Evolutionary conservation across 2,797 vertebrate species (phyloP).

Genomic region (Anniella stebbinsi): DNA sequence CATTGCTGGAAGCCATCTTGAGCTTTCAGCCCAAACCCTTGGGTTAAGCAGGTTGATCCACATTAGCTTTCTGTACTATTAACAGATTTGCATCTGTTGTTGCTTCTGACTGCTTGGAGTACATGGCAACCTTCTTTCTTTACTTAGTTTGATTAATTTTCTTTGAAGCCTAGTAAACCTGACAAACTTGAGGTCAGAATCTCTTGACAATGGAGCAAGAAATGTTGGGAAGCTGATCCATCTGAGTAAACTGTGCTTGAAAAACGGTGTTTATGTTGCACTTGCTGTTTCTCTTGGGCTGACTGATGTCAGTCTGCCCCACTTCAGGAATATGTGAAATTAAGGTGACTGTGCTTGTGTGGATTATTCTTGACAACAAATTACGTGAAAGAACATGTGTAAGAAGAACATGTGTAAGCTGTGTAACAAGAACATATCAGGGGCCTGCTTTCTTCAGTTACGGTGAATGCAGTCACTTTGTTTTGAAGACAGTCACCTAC

Average conservation of each 20-base stretch:
- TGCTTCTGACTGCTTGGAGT: neutral
- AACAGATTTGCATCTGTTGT: neutral
- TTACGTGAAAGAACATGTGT: constrained; percentile 38
- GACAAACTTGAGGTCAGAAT: neutral
- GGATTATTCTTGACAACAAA: constrained; percentile 55
- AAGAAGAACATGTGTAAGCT: constrained; percentile 65
- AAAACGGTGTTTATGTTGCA: accelerated
- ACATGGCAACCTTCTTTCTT: neutral
- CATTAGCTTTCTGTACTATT: neutral
- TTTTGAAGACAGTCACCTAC: constrained; percentile 23
- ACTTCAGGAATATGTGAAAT: constrained; percentile 44
- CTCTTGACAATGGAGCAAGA: neutral
- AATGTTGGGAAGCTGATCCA: neutral
- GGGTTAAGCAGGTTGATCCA: neutral
- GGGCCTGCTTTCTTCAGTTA: neutral
- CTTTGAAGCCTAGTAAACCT: neutral
- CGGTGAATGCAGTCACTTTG: neutral
- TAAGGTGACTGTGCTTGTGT: constrained; percentile 47
- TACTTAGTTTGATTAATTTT: neutral
- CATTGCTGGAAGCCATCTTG: neutral
- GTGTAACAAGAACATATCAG: constrained; percentile 60
- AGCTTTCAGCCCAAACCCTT: neutral
- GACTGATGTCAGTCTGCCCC: constrained; percentile 47
- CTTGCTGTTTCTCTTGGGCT: neutral
- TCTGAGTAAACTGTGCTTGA: neutral